Evolutionary conservation across 2,113 vertebrate genomes (phyloP).

Genomic region (Rostratula benghalensis): DNA sequence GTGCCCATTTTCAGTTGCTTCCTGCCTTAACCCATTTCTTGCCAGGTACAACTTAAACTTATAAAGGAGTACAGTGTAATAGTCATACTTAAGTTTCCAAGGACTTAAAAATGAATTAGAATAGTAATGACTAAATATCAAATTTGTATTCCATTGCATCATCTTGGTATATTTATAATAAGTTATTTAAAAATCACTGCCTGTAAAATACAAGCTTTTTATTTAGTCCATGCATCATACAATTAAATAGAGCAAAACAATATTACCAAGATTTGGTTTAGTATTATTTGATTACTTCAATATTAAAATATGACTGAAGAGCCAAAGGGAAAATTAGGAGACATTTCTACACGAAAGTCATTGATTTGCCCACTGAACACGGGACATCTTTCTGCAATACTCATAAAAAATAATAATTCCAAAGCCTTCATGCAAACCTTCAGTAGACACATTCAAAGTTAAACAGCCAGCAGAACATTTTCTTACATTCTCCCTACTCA

Average conservation of each 20-base stretch:
- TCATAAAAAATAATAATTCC: neutral
- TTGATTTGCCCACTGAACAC: neutral
- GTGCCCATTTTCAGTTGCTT: neutral
- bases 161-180: neutral
- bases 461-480: neutral
- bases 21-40: neutral
- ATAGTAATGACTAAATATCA: neutral
- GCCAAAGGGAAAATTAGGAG: neutral
- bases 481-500: neutral
- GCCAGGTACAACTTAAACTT: neutral
- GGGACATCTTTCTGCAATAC: neutral
- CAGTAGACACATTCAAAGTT: neutral
- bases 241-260: neutral
- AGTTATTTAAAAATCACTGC: neutral
- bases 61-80: neutral
- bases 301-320: neutral
- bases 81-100: neutral
- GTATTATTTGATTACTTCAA: neutral
- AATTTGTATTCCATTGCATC: neutral
- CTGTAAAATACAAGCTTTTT: neutral
- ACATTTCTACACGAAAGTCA: neutral
- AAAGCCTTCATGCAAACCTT: neutral
- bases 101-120: neutral
- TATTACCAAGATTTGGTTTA: neutral
- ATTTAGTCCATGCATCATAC: neutral